Percentiles rank a stretch among this genome's conserved stretches.
Conservation (phyloP, 64 coral and sea anemone species). For the Platygyra sinensis region DNA sequence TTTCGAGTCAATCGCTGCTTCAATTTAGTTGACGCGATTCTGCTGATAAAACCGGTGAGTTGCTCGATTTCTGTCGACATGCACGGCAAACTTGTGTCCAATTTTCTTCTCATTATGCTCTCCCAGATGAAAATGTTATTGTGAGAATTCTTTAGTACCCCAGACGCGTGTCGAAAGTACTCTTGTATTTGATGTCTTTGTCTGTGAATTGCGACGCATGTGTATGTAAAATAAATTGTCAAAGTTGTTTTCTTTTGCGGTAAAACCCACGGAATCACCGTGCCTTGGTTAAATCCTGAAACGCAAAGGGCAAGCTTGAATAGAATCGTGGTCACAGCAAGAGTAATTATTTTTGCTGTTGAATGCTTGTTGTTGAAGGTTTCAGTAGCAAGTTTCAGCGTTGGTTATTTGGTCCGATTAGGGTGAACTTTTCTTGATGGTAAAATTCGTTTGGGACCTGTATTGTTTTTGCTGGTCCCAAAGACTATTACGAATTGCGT, state of each 20-base stretch:
- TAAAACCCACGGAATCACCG: slow-evolving; percentile 7
- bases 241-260: slow-evolving; percentile 15
- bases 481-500: background rate
- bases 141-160: slow-evolving; percentile 1
- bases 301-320: background rate
- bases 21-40: background rate
- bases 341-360: background rate
- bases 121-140: background rate
- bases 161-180: background rate
- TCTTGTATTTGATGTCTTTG: slow-evolving; percentile 4
- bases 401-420: too few species aligned
- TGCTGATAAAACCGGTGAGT: background rate
- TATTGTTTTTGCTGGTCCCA: background rate
- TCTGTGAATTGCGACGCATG: background rate
- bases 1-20: background rate
- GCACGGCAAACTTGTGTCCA: background rate
- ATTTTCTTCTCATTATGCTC: slow-evolving; percentile 24
- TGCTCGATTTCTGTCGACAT: background rate
- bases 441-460: background rate
- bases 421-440: background rate
- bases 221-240: background rate
- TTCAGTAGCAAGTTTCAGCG: background rate
- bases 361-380: background rate
- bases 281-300: background rate
- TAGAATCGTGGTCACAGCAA: background rate